These are phyloP conservation scores for Pelagia noctiluca DNA, from an alignment of 30 jellyfish, hydroid and myxozoan species.

Conservation along the genomic window DNA sequence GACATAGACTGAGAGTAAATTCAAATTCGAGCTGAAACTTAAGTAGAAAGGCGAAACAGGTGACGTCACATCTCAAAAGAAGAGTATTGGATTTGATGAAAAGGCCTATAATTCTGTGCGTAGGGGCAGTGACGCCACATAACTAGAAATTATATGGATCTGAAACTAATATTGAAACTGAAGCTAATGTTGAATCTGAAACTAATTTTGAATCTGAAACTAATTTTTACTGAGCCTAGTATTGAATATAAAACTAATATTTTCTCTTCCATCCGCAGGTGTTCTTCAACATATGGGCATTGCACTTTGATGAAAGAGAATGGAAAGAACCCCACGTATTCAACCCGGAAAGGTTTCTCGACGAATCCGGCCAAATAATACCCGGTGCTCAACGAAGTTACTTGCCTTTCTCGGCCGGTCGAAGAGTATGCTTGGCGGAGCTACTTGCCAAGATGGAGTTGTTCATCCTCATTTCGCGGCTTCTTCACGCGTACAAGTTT, in stretches of 20 bases:
- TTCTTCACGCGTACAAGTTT: constrained; percentile 68
- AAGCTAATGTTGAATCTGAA: too few species aligned
- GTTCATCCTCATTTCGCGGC: constrained; percentile 62
- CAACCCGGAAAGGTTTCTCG: constrained; percentile 81
- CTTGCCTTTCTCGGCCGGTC: constrained; percentile 87
- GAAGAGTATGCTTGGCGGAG: constrained; percentile 87
- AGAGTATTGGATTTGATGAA: too few species aligned
- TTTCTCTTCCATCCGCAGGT: constrained; percentile 37
- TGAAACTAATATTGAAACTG: too few species aligned
- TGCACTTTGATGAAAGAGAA: constrained; percentile 75
- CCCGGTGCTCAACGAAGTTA: constrained; percentile 80
- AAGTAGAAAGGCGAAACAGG: too few species aligned
- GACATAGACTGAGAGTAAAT: too few species aligned
- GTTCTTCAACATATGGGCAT: constrained; percentile 76
- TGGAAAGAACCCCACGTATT: constrained; percentile 74
- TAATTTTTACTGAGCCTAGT: neutral
- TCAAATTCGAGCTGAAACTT: too few species aligned
- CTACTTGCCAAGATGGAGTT: constrained; percentile 82
- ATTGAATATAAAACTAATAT: neutral
- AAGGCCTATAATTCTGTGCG: too few species aligned
- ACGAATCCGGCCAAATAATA: constrained; percentile 61
- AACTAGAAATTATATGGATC: too few species aligned
- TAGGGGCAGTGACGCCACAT: too few species aligned
- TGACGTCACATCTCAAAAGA: too few species aligned
- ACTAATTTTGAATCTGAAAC: too few species aligned